Percentiles rank a stretch among this genome's conserved stretches.
Conservation (phyloP, 2,797 vertebrate species). For the Lacerta viridis region DNA sequence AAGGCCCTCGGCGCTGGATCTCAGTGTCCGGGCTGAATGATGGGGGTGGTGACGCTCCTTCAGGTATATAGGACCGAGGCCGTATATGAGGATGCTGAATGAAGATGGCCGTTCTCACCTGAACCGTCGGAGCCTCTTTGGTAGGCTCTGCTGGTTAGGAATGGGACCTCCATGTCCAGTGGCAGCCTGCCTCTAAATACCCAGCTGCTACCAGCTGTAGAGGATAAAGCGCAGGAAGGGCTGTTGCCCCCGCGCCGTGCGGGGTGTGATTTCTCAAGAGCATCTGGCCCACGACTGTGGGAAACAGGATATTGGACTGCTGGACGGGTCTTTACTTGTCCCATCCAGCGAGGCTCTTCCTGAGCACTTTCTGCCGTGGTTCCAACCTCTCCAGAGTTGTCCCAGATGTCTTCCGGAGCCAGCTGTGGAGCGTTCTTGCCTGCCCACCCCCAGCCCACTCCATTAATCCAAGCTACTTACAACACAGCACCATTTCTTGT, state of each 20-base stretch:
- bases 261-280: too few species aligned
- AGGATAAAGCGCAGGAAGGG: not conserved
- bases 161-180: not conserved
- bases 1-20: too few species aligned
- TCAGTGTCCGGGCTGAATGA: too few species aligned
- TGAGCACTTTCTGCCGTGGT: not conserved
- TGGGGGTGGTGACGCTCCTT: too few species aligned
- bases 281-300: not conserved
- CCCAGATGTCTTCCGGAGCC: conserved; percentile 14
- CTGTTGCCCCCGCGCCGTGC: not conserved
- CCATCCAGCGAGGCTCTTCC: not conserved
- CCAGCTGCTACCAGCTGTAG: not conserved
- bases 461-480: not conserved
- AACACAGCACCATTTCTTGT: too few species aligned
- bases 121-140: too few species aligned
- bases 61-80: too few species aligned
- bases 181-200: not conserved
- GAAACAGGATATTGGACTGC: conserved; percentile 2
- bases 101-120: too few species aligned
- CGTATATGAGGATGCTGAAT: too few species aligned
- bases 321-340: not conserved
- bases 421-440: not conserved
- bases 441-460: not conserved
- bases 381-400: not conserved
- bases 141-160: not conserved